Evolutionary conservation across 2,888 invertebrate species (phyloP), one percentile per base, ranked within the genome.

Genomic region (Callimorpha dominula): DNA sequence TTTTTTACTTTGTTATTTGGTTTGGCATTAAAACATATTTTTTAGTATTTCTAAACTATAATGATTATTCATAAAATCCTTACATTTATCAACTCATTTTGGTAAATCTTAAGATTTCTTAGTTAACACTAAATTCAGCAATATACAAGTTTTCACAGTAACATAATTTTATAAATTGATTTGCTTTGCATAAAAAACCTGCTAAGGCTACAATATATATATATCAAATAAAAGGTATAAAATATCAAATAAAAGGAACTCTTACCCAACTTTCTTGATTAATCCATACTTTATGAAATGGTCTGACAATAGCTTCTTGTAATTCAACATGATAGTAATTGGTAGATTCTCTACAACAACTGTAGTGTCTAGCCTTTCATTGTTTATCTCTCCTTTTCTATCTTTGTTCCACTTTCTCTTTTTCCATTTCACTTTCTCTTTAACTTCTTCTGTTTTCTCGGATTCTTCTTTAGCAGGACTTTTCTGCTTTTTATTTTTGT

Each of bases 341-440:
- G 95, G 93, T 57, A 95, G 72, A 73, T 94, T 94, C 67, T 94
- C 94, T 54, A 95, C 85, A 49, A 93, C 82, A 3, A 95, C 84
- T 0, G 90, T 88, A 12, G 85, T 89, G 3, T 79, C 75, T 4
- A 86, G 69, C 20, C 73, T 80, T 0, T 86, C 83, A 6, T 83
- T 84, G 40, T 79, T 84, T 4, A 81, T 68, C 5, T 87, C 88
- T 7, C 86, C 90, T 74, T 92, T 92, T 66, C 84, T 90, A 52
- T 91, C 93, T 75, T 94, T 95, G 74, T 95, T 94, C 94, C 94
- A 95, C 72, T 91, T 94, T 11, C 92, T 87, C 72, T 90, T 93
- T 65, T 86, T 89, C 95, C 94, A 94, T 85, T 92, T 94, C 0
- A 90, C 83, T 73, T 91, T 93, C 74, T 91, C 91, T 79, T 89